Percentiles rank a stretch among this genome's conserved stretches.
Evolutionary conservation across 2,888 invertebrate species (phyloP).

Genomic region (Drosophila engyochracea): DNA sequence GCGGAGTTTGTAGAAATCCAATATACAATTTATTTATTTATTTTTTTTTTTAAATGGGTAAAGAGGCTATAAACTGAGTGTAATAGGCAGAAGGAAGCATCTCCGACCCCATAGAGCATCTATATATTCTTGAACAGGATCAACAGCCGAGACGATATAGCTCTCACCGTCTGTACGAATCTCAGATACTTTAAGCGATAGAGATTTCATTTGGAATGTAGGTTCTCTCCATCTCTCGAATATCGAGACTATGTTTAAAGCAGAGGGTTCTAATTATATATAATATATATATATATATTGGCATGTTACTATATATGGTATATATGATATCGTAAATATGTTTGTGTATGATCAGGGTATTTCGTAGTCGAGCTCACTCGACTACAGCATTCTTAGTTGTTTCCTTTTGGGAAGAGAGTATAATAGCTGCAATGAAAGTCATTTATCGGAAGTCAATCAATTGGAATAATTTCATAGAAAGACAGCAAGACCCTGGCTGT

Average conservation of each 20-base stretch:
- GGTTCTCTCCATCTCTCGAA: background rate
- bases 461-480: conserved; percentile 62
- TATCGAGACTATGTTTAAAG: background rate
- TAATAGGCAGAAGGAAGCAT: background rate
- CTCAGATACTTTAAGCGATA: background rate
- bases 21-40: background rate
- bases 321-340: background rate
- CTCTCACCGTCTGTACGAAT: background rate
- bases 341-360: background rate
- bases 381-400: background rate
- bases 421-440: conserved; percentile 57
- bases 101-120: too few relatives aligned
- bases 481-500: conserved; percentile 3
- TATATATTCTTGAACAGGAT: background rate
- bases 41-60: background rate
- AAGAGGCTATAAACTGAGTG: background rate
- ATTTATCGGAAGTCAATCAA: conserved; percentile 65
- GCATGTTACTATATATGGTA: background rate
- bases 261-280: background rate
- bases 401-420: background rate
- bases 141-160: background rate
- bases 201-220: background rate
- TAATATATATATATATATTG: background rate
- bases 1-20: background rate
- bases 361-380: background rate